phyloP scores from a whole-genome alignment of 2,113 vertebrate species.

The Caracal caracal region DNA sequence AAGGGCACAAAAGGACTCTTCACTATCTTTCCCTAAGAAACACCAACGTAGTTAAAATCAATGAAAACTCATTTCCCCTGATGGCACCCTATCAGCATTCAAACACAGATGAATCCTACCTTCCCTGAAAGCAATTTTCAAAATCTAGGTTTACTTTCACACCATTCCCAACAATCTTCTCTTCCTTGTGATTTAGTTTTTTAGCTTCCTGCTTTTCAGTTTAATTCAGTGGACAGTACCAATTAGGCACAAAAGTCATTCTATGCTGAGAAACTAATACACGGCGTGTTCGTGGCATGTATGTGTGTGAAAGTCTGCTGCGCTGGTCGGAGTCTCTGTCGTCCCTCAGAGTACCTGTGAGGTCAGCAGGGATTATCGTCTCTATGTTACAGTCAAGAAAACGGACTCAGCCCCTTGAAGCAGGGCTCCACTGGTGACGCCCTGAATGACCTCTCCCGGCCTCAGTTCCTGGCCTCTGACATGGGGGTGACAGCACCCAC shows the following conservation, averaged over 20 bases:
- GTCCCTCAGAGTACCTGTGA: not conserved
- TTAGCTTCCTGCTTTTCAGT: slow-evolving; percentile 42
- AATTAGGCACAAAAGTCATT: not conserved
- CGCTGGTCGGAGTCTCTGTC: not conserved
- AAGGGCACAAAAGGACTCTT: not conserved
- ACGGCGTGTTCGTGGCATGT: too few species aligned
- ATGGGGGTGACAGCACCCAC: rapidly evolving
- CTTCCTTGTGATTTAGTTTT: not conserved
- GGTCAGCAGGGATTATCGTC: not conserved
- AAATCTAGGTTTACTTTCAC: not conserved
- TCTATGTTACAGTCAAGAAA: not conserved
- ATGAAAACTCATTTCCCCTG: not conserved
- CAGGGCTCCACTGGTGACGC: not conserved
- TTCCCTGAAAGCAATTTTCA: not conserved
- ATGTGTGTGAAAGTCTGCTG: too few species aligned
- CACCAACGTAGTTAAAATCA: not conserved
- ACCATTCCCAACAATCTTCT: not conserved
- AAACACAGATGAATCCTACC: not conserved
- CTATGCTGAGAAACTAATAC: not conserved
- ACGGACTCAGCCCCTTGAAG: not conserved
- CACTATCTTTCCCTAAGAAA: not conserved
- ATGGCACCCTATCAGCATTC: not conserved
- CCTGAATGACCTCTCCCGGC: not conserved
- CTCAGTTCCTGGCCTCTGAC: not conserved
- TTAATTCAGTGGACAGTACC: not conserved